phyloP scores from a whole-genome alignment of 2,113 vertebrate genomes.

The Eptesicus fuscus region DNA sequence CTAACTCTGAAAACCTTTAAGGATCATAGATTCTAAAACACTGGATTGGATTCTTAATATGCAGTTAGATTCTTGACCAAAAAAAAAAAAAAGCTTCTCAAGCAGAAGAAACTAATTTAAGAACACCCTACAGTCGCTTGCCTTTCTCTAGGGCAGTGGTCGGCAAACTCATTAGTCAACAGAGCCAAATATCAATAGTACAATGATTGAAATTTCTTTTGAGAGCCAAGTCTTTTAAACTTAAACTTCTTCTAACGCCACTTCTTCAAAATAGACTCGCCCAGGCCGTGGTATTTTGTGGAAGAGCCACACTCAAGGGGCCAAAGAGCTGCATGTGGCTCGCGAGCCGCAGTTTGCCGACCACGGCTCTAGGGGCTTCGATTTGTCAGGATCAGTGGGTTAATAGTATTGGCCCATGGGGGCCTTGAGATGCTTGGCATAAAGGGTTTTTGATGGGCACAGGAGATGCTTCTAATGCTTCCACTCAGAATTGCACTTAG shows the following conservation, averaged over 20 bases:
- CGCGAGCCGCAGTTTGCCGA: too few relatives aligned
- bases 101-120: not conserved
- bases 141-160: not conserved
- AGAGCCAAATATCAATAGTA: too few relatives aligned
- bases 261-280: too few relatives aligned
- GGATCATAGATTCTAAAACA: not conserved
- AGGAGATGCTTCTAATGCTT: not conserved
- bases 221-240: too few relatives aligned
- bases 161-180: too few relatives aligned
- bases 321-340: too few relatives aligned
- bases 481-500: not conserved
- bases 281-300: too few relatives aligned
- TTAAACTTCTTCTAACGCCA: too few relatives aligned
- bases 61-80: not conserved
- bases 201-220: too few relatives aligned
- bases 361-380: not conserved
- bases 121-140: not conserved
- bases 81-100: not conserved
- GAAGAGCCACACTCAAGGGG: too few relatives aligned
- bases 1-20: not conserved
- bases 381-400: not conserved
- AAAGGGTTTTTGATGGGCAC: not conserved
- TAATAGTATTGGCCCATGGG: not conserved
- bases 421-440: not conserved
- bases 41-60: not conserved